Evolutionary conservation across 2,888 invertebrate species (phyloP).

Genomic region (Pterobdella sp.): DNA sequence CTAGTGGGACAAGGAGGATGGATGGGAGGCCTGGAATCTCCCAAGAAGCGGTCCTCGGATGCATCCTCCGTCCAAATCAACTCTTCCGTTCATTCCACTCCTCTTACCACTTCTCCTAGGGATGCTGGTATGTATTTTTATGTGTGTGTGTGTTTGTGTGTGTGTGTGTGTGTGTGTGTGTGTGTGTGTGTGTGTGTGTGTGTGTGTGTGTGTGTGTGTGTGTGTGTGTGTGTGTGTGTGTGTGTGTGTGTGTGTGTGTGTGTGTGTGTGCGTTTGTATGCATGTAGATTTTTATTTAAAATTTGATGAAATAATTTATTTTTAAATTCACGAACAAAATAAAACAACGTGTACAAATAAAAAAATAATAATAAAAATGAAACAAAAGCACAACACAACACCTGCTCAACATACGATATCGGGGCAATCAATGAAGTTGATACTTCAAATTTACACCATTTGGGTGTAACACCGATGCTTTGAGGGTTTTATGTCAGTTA

Average conservation of each 20-base stretch:
- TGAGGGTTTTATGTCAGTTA: too few species aligned
- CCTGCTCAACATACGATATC: too few species aligned
- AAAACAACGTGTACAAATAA: too few species aligned
- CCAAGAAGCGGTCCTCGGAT: background rate
- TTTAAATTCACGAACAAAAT: too few species aligned
- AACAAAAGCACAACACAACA: too few species aligned
- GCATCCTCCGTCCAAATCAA: background rate
- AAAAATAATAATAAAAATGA: too few species aligned
- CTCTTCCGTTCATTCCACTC: background rate
- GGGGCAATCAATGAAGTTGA: too few species aligned
- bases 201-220: background rate
- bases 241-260: slow-evolving; percentile 9
- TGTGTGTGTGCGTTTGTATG: slow-evolving; percentile 15
- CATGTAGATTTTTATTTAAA: too few species aligned
- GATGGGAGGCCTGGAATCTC: background rate
- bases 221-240: slow-evolving; percentile 8
- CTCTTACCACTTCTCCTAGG: background rate
- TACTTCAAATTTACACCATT: too few species aligned
- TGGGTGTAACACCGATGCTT: too few species aligned
- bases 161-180: slow-evolving; percentile 10
- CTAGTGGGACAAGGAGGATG: background rate
- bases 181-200: slow-evolving; percentile 10
- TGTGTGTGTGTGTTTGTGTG: slow-evolving; percentile 7
- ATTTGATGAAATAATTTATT: too few species aligned
- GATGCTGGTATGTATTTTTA: background rate